phyloP scores from a whole-genome alignment of 2,797 vertebrate species.

The Poeciliopsis presidionis region DNA sequence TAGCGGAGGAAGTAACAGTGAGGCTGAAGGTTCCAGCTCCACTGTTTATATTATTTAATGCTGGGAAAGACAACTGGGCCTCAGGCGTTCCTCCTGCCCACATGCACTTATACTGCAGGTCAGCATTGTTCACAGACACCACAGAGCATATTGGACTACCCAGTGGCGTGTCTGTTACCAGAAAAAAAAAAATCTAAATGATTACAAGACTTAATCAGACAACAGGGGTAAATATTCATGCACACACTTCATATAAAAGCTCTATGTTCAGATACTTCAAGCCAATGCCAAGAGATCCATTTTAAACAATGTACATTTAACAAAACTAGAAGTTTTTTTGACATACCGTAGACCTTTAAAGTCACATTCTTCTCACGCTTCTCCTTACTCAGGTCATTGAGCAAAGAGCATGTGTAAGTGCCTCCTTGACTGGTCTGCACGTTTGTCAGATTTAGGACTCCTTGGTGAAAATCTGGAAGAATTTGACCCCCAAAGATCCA shows the following conservation, averaged over 20 bases:
- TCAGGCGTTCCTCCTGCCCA: conserved; percentile 79
- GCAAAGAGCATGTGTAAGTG: conserved; percentile 78
- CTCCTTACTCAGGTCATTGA: conserved; percentile 66
- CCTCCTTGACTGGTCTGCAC: conserved; percentile 79
- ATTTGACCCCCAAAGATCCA: conserved; percentile 76
- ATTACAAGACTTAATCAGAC: background rate
- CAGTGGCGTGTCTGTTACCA: conserved; percentile 70
- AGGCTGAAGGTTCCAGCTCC: conserved; percentile 46
- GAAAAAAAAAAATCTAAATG: background rate
- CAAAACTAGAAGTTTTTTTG: background rate
- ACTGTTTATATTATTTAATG: conserved; percentile 53
- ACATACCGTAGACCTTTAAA: conserved; percentile 78
- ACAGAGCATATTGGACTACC: conserved; percentile 76
- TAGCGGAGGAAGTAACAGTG: conserved; percentile 37
- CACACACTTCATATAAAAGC: background rate
- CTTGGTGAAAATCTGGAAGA: conserved; percentile 51
- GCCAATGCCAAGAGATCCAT: background rate
- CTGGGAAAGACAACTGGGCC: conserved; percentile 76
- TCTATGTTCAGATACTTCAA: background rate
- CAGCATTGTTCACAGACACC: conserved; percentile 32
- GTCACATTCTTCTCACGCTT: conserved; percentile 54
- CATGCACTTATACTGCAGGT: conserved; percentile 78
- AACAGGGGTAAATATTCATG: background rate
- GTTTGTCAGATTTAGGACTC: conserved; percentile 69
- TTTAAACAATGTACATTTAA: background rate